Evolutionary conservation across 2,113 vertebrate species (phyloP).

Genomic region (Oncorhynchus mykiss): DNA sequence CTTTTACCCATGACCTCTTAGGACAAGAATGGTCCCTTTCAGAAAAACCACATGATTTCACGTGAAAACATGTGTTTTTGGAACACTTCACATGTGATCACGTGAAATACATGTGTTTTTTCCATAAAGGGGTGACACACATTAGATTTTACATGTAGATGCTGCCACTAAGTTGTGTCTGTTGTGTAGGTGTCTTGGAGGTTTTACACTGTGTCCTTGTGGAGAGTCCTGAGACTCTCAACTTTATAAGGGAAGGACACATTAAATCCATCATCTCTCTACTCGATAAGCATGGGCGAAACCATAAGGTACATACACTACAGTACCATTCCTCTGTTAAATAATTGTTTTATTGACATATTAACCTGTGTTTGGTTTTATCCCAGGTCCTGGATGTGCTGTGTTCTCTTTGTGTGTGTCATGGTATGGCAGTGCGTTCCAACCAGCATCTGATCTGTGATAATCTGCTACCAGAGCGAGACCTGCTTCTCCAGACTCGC

Average conservation of each 20-base stretch:
- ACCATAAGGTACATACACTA: conserved; percentile 82
- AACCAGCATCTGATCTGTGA: conserved; percentile 96
- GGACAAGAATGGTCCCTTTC: too few species aligned
- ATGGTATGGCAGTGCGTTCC: conserved; percentile 88
- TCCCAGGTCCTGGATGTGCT: conserved; percentile 91
- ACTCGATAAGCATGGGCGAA: conserved; percentile 89
- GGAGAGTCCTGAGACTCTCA: conserved; percentile 92
- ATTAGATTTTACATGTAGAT: not conserved
- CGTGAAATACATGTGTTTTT: too few species aligned
- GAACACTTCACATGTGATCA: too few species aligned
- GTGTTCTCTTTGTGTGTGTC: conserved; percentile 90
- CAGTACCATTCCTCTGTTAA: not conserved
- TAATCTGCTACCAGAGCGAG: conserved; percentile 88
- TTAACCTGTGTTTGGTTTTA: conserved; percentile 43
- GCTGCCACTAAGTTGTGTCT: not conserved
- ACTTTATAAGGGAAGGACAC: conserved; percentile 91
- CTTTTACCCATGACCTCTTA: too few species aligned
- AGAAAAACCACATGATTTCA: too few species aligned
- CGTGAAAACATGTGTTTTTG: too few species aligned
- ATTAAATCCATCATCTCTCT: conserved; percentile 92
- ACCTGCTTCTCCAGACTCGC: conserved; percentile 88
- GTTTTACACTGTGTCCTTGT: conserved; percentile 91
- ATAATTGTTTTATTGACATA: conserved; percentile 6
- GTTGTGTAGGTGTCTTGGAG: conserved; percentile 84
- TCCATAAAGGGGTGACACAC: not conserved